Base-by-base conservation (phyloP, 2,797 vertebrate genomes). In the Tinamus major region DNA sequence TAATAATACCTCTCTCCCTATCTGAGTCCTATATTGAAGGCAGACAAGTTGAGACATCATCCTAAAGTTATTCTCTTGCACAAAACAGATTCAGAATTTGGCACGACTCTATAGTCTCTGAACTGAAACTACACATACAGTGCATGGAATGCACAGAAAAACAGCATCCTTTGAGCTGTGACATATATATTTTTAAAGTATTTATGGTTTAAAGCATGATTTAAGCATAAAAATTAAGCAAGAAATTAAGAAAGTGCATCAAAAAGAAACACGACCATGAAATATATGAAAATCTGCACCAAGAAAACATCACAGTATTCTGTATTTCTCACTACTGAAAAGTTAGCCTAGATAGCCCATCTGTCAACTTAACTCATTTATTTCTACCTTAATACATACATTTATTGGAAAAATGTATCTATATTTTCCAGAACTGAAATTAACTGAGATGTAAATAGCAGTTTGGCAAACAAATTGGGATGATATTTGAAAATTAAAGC, bases 21-120 rank as follows among this genome's bases (percentile, higher is more conserved):
- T 95, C 90, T 87, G 44, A 62, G 59, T 48, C 48, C 85, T 92
- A n/a, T 80, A 92, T 92, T 87, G 23, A 20, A 80, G 46, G 39
- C 76, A 87, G 63, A 49, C 93, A 95, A 96, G 95, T 91, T 72
- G 42, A 93, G 67, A 85, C 95, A 95, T 35, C 42, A 79, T 70
- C 77, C 76, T 77, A 49, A 83, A 17, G 7, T 89, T 90, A 53
- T 81, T 56, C 77, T 77, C 56, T 85, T 35, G 51, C 79, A 91
- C 62, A 83, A 64, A 95, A 85, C 56, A 94, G 92, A 61, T 62
- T 59, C 55, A 89, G 49, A 91, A 78, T 76, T 81, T 91, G 87
- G 90, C 77, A 93, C 2, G 80, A 33, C 35, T 69, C 46, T 81
- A 6, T 68, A 79, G 31, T 61, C 55, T 72, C 75, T 58, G 26